Evolutionary conservation across 2,888 invertebrate species (phyloP).

Genomic region (Gibbula magus): DNA sequence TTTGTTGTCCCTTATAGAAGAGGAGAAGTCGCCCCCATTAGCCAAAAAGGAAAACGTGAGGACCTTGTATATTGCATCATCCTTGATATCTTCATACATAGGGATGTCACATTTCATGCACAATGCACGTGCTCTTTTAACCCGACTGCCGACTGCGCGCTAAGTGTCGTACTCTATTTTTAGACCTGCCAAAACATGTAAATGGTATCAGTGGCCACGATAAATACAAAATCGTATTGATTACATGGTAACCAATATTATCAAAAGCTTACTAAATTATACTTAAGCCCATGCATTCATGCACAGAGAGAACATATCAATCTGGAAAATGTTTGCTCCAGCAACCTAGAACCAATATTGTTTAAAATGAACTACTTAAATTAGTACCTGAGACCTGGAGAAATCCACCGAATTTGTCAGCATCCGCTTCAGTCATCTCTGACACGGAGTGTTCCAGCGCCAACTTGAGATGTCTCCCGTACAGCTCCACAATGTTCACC

Average conservation of each 20-base stretch:
- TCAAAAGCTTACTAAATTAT: no score
- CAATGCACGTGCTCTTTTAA: slow-evolving; percentile 80
- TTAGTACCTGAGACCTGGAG: slow-evolving; percentile 86
- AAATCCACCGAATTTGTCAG: slow-evolving; percentile 82
- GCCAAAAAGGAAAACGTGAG: slow-evolving; percentile 82
- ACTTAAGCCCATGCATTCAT: no score
- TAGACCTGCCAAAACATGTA: slow-evolving; percentile 79
- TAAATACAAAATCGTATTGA: no score
- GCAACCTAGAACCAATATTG: no score
- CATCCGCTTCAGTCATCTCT: slow-evolving; percentile 66
- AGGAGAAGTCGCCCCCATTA: slow-evolving; percentile 85
- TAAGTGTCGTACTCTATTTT: slow-evolving; percentile 83
- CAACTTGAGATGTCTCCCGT: slow-evolving; percentile 80
- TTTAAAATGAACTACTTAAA: background rate
- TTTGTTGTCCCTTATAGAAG: slow-evolving; percentile 40
- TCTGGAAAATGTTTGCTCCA: no score
- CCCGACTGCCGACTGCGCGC: slow-evolving; percentile 80
- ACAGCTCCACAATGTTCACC: slow-evolving; percentile 81
- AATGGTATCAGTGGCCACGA: no score
- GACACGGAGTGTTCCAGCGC: slow-evolving; percentile 84
- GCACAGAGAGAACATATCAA: no score
- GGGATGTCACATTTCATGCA: slow-evolving; percentile 84
- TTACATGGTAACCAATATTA: no score
- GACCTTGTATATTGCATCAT: slow-evolving; percentile 80
- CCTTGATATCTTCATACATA: slow-evolving; percentile 78